Base-by-base conservation (phyloP, 1,140 invertebrate species). In the Drosophila takahashii region DNA sequence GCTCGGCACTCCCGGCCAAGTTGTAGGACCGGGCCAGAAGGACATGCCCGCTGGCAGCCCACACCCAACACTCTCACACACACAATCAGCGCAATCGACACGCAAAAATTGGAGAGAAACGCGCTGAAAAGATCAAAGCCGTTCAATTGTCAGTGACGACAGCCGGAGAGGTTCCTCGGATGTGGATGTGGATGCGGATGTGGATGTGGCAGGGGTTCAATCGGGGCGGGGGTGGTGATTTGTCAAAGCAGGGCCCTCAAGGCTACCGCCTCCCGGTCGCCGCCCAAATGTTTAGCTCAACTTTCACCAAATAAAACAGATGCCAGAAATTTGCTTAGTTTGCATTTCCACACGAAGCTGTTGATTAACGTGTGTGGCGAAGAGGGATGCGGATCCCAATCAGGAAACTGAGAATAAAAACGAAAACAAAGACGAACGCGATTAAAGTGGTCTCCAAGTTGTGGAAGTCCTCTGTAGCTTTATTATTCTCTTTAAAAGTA, bases 61-160 rank as follows among this genome's bases (percentile, higher is more conserved):
- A 47, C 29, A 79, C 48, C 34, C 57, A 36, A 8, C 53, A 53
- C 36, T 54, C 64, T 18, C 48, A 52, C 44, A 70, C 45, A 61
- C 15, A 45, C 78, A 66, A 56, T 71, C 69, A 70, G 69, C 66
- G 81, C 81, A 83, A 89, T 80, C 84, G 76, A 87, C 79, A 84
- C 76, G 67, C 76, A 74, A 80, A 89, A 89, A 89, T 77, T 84
- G 77, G 47, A 56, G 65, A 62, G 60, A 50, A 39, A 18, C 36
- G 72, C 72, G 79, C 66, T 79, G 79, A 84, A 84, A 89, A 89
- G 84, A 89, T 89, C 84, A 89, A 89, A 89, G 84, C 67, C 72
- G 60, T 89, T 89, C 80, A 84, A 89, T 89, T 89, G 84, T 77
- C 84, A 89, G 64, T 74, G 72, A 60, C 54, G 67, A 66, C 73